Evolutionary conservation across 2,797 vertebrate species (phyloP).

Genomic region (Mastacembelus armatus): DNA sequence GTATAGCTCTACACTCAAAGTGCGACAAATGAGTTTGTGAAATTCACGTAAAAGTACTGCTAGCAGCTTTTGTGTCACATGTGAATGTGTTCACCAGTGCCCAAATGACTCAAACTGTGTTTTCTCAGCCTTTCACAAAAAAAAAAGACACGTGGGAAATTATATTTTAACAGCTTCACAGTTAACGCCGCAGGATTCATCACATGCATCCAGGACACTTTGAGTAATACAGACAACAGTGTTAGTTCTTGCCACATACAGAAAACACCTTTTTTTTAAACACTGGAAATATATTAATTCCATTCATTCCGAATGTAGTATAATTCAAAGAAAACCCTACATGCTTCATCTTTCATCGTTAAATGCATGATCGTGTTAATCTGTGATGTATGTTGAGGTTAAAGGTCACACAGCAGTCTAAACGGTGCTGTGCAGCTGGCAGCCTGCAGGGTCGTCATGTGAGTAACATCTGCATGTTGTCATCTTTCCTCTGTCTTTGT

Average conservation of each 20-base stretch:
- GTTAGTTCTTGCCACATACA: too few species aligned
- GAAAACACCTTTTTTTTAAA: too few species aligned
- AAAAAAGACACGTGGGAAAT: not conserved
- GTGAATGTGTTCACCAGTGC: conserved; percentile 11
- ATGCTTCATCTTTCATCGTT: conserved; percentile 17
- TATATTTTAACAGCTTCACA: not conserved
- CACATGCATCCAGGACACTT: not conserved
- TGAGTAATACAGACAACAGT: too few species aligned
- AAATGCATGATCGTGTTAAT: conserved; percentile 35
- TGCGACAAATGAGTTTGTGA: not conserved
- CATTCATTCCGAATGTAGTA: not conserved
- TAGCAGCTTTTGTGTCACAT: not conserved
- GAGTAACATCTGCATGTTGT: conserved; percentile 61
- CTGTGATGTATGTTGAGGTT: conserved; percentile 32
- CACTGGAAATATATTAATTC: not conserved
- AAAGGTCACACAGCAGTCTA: conserved; percentile 34
- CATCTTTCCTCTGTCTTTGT: conserved; percentile 32
- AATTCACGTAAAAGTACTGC: not conserved
- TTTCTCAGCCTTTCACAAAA: not conserved
- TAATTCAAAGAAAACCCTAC: not conserved
- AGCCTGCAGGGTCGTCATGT: conserved; percentile 38
- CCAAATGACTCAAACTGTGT: not conserved
- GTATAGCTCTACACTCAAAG: not conserved
- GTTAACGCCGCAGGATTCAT: not conserved
- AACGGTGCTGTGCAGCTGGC: conserved; percentile 9